Conservation (phyloP, 2,113 vertebrate genomes). For the Microtus pennsylvanicus region DNA sequence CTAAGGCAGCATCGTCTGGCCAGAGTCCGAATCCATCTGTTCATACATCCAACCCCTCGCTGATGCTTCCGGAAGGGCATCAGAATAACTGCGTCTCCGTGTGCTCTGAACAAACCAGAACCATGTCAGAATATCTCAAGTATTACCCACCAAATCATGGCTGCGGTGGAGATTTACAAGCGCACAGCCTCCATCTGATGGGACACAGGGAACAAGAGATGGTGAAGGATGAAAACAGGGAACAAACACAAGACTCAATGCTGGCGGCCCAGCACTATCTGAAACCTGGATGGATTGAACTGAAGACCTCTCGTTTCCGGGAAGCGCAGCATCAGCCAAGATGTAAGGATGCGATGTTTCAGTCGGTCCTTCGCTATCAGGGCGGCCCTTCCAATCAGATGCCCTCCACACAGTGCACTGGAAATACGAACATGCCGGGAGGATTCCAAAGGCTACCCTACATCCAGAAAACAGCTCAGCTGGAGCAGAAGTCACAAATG, state of each 20-base stretch:
- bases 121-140: constrained; percentile 71
- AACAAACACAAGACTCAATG: constrained; percentile 80
- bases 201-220: constrained; percentile 79
- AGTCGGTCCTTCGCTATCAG: constrained; percentile 85
- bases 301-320: constrained; percentile 86
- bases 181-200: constrained; percentile 74
- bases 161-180: constrained; percentile 73
- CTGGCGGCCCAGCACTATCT: constrained; percentile 79
- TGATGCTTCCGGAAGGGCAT: constrained; percentile 78
- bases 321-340: constrained; percentile 81
- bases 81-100: constrained; percentile 65
- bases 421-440: constrained; percentile 84
- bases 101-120: constrained; percentile 73
- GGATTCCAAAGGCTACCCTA: constrained; percentile 83
- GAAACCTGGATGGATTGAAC: constrained; percentile 91
- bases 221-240: constrained; percentile 81
- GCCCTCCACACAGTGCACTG: constrained; percentile 87
- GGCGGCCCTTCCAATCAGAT: constrained; percentile 83
- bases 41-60: constrained; percentile 61
- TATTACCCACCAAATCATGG: constrained; percentile 57
- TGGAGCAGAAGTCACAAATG: constrained; percentile 77
- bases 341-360: constrained; percentile 81
- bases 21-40: constrained; percentile 73
- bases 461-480: constrained; percentile 84
- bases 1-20: constrained; percentile 55